Base-by-base conservation (phyloP, 2,797 vertebrate genomes). In the Enteromius afrohamiltoni region DNA sequence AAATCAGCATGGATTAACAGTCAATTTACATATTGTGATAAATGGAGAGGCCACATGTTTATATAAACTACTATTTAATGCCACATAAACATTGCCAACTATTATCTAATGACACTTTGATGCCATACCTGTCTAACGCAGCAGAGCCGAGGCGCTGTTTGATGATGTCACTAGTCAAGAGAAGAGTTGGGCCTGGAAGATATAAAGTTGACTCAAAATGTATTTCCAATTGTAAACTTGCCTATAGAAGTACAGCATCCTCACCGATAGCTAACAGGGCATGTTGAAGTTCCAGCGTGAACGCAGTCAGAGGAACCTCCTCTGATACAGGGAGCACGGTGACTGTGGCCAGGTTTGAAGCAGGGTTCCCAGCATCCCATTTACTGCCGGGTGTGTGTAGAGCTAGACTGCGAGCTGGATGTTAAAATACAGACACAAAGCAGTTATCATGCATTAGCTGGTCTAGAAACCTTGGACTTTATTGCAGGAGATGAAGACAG, bases 91-190 rank as follows among this genome's bases (percentile, higher is more conserved):
- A 55, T 34, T 45, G 13, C 7, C 64, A 31, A 2, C 29, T 23
- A 13, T 47, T 16, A 77, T 55, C 7, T 69, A 34, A 31, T 67
- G 23, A 77, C 23, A 78, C 34, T 23, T 21, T 75, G 26, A 40
- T 8, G 45, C 4, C 81, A 3, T 85, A 98, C 97, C 96, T 98
- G 94, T 99, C 97, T 49, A 99, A 92, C 0, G 97, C 97, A 6
- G 96, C 96, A 19, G 96, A 93, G 40, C 97, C 97, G 0, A 99
- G 94, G 40, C 94, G 93, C 90, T 97, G 96, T 87, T 96, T 98
- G 91, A 98, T 96, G 93, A 92, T 96, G 89, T 97, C 97, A 82
- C 97, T 98, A 84, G 95, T 98, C 91, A 99, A 93, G 64, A 98
- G 95, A 49, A 97, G 91, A 42, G 95, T 93, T 16, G 96, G 97